These are phyloP conservation scores for Vidua macroura DNA, from an alignment of 2,113 vertebrate genomes.

Conservation along the genomic window DNA sequence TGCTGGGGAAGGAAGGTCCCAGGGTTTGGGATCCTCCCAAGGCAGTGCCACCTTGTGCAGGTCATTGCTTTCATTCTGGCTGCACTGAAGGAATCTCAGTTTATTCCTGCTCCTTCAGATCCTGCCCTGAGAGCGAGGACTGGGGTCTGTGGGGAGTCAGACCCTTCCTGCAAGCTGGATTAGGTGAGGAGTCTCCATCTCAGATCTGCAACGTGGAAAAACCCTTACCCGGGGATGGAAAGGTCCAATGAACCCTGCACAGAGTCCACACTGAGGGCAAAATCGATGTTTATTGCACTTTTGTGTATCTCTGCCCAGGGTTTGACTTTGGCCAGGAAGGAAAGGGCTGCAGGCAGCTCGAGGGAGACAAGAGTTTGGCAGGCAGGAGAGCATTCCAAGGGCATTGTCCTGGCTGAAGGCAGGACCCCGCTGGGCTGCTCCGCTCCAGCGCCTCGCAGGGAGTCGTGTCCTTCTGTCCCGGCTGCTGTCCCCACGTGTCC, in stretches of 20 bases:
- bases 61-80: background rate
- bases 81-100: background rate
- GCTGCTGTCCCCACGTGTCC: background rate
- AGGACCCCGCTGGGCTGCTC: background rate
- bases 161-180: background rate
- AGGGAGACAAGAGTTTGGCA: background rate
- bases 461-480: background rate
- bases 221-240: background rate
- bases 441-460: background rate
- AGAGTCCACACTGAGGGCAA: background rate
- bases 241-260: background rate
- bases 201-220: background rate
- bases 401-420: background rate
- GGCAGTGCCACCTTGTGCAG: background rate
- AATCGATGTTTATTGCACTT: background rate
- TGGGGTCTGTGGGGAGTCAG: background rate
- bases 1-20: background rate
- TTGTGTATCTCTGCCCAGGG: background rate
- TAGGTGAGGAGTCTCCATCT: background rate
- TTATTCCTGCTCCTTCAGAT: background rate
- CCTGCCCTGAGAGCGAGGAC: accelerated
- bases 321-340: background rate
- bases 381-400: background rate
- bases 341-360: background rate
- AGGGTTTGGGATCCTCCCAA: background rate